A percentile compares a stretch with the other conserved stretches of the same genome.
These are phyloP conservation scores for Desmodus rotundus DNA, from an alignment of 2,113 vertebrate genomes.

Conservation along the genomic window DNA sequence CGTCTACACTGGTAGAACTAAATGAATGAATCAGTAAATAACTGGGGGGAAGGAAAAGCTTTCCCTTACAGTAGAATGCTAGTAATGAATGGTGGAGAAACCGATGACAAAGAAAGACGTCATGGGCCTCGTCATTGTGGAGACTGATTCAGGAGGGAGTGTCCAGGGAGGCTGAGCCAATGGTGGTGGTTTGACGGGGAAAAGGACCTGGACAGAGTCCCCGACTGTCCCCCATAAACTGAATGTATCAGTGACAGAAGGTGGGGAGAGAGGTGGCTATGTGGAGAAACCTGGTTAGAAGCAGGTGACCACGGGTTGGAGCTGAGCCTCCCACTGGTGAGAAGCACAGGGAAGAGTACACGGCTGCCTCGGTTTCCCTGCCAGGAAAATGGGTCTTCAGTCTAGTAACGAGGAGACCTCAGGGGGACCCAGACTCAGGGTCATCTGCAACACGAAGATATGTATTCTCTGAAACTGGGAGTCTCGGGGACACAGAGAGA, in stretches of 20 bases:
- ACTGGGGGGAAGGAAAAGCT: not conserved
- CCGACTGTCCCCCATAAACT: not conserved
- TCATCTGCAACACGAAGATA: not conserved
- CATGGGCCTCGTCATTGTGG: not conserved
- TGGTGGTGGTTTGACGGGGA: not conserved
- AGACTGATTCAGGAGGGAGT: not conserved
- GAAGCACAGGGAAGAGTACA: fast-evolving
- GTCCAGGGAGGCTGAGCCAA: too few species aligned
- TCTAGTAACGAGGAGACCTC: not conserved
- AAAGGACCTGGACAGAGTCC: not conserved
- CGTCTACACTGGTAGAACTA: not conserved
- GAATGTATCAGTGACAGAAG: not conserved
- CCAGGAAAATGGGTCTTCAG: not conserved
- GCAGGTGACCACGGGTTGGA: not conserved
- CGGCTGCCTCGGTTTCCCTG: not conserved
- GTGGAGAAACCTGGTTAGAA: not conserved
- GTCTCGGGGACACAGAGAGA: not conserved
- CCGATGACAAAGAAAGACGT: not conserved
- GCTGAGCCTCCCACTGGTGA: not conserved
- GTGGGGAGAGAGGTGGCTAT: not conserved
- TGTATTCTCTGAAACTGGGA: not conserved
- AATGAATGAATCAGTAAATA: not conserved
- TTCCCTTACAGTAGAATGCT: not conserved
- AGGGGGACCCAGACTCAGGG: not conserved
- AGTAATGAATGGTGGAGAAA: not conserved